Evolutionary conservation across 2,888 invertebrate genomes (phyloP).

Genomic region (Saturnia pavonia): DNA sequence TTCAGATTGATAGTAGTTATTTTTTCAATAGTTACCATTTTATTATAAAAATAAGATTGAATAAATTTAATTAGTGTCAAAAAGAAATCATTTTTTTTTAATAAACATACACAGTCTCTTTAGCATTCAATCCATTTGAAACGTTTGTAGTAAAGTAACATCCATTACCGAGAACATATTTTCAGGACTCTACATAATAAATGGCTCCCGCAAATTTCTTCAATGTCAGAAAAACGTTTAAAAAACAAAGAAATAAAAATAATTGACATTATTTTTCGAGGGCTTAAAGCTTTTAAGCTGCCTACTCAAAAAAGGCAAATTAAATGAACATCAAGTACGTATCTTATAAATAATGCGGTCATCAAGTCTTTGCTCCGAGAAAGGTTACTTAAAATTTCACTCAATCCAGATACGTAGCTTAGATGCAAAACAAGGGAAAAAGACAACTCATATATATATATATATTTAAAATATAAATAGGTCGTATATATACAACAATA

Average conservation of each 20-base stretch:
- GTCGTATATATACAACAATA: too few species aligned
- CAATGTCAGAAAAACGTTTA: not conserved
- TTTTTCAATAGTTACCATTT: too few species aligned
- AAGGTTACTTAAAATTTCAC: conserved; percentile 50
- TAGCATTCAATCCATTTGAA: not conserved
- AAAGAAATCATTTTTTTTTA: too few species aligned
- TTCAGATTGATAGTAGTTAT: too few species aligned
- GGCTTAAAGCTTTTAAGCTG: conserved; percentile 31
- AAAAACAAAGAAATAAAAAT: conserved; percentile 25
- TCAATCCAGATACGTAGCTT: conserved; percentile 29
- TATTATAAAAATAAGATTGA: too few species aligned
- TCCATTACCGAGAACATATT: conserved; percentile 13
- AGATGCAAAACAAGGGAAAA: not conserved
- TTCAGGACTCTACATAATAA: not conserved
- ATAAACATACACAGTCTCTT: too few species aligned
- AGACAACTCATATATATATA: not conserved
- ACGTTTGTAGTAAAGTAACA: not conserved
- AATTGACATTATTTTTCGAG: conserved; percentile 33
- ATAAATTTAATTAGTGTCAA: too few species aligned
- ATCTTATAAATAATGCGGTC: conserved; percentile 56
- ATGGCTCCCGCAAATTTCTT: not conserved
- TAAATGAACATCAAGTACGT: conserved; percentile 50
- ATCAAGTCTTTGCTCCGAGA: conserved; percentile 39
- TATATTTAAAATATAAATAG: not conserved
- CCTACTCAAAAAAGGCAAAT: conserved; percentile 40